Conservation (phyloP, 2,113 vertebrate species). For the Eulemur rufifrons region DNA sequence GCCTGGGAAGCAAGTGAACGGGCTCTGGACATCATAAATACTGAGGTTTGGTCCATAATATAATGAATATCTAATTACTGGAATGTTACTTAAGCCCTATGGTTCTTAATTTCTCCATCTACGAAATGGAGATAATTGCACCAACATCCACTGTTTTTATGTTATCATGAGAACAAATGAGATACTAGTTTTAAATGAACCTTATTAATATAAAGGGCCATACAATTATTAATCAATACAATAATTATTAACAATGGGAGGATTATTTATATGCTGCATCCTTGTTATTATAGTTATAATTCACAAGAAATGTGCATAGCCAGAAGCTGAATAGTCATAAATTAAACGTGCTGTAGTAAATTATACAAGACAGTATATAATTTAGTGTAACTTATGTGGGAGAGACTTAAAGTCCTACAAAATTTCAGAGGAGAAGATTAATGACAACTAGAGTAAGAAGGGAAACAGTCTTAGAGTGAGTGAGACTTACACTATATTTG, state of each 20-base stretch:
- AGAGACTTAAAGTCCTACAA: slow-evolving; percentile 19
- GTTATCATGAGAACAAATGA: background rate
- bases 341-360: background rate
- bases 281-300: background rate
- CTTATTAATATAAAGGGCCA: background rate
- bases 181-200: background rate
- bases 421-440: slow-evolving; percentile 40
- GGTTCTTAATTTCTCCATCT: background rate
- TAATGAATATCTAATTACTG: background rate
- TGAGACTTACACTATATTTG: background rate
- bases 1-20: background rate
- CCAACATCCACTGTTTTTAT: background rate
- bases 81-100: background rate
- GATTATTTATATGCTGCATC: background rate
- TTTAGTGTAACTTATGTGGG: slow-evolving; percentile 23
- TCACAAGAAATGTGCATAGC: background rate
- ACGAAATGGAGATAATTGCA: slow-evolving; percentile 1
- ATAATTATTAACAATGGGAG: background rate
- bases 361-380: slow-evolving; percentile 3
- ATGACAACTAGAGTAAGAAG: background rate
- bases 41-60: background rate
- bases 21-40: background rate
- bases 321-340: slow-evolving; percentile 31
- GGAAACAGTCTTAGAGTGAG: background rate
- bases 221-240: background rate